Evolutionary conservation across 2,113 vertebrate species (phyloP).

Genomic region (Austrofundulus limnaeus): DNA sequence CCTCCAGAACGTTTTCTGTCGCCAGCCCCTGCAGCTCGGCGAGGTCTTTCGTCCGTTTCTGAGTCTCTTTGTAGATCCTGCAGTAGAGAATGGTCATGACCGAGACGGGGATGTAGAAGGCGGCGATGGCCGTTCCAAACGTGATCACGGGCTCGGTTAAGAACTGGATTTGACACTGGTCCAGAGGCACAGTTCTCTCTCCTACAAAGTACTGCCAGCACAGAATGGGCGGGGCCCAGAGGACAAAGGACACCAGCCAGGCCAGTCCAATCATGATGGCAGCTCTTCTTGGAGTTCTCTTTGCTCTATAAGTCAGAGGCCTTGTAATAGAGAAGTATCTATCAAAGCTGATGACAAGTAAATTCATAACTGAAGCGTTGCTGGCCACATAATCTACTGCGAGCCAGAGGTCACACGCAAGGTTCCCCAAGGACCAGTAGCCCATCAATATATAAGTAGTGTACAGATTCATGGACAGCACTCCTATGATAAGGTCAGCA

Average conservation of each 20-base stretch:
- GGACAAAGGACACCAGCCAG: conserved; percentile 93
- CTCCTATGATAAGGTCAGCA: conserved; percentile 96
- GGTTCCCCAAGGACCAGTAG: conserved; percentile 92
- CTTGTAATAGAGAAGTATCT: conserved; percentile 98
- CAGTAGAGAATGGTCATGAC: conserved; percentile 98
- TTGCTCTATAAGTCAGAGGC: conserved; percentile 95
- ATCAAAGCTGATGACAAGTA: conserved; percentile 98
- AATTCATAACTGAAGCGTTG: conserved; percentile 98
- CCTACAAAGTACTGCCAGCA: conserved; percentile 98
- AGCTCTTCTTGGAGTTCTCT: conserved; percentile 93
- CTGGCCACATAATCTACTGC: conserved; percentile 97
- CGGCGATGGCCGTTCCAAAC: conserved; percentile 96
- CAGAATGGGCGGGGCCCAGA: conserved; percentile 96
- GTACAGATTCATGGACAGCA: conserved; percentile 98
- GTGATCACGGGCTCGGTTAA: conserved; percentile 95
- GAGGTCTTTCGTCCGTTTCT: conserved; percentile 94
- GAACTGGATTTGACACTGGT: conserved; percentile 97
- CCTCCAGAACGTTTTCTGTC: conserved; percentile 77
- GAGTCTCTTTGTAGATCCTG: conserved; percentile 96
- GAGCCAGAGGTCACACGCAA: conserved; percentile 97
- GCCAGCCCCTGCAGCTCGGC: conserved; percentile 93
- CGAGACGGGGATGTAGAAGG: conserved; percentile 96
- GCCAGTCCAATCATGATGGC: conserved; percentile 96
- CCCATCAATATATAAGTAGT: conserved; percentile 97
- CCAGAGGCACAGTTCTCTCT: conserved; percentile 83